A percentile compares a stretch with the other conserved stretches of the same genome.
Evolutionary conservation across 2,888 invertebrate species (phyloP).

Genomic region (Eupithecia pulchellata): DNA sequence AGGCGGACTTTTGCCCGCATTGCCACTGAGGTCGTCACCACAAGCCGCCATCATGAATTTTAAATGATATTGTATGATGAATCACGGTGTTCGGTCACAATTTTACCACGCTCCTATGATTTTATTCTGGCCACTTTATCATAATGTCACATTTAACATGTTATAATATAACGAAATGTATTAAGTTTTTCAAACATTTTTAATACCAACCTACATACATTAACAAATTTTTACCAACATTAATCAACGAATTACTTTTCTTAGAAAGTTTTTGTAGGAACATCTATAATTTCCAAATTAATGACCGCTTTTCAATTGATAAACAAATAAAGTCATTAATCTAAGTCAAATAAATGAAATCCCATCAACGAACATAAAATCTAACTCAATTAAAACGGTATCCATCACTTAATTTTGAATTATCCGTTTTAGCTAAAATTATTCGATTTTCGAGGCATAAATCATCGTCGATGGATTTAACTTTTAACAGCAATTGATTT

Average conservation of each 20-base stretch:
- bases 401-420: slow-evolving; percentile 35
- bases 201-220: background rate
- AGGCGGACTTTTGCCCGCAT: no score
- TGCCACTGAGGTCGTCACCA: no score
- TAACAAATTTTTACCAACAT: background rate
- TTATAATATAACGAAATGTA: no score
- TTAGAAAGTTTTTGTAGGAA: no score
- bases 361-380: slow-evolving; percentile 29
- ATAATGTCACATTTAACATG: no score
- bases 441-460: background rate
- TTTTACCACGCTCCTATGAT: slow-evolving; percentile 1
- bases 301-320: background rate
- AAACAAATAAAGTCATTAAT: slow-evolving; percentile 26
- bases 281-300: background rate
- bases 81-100: background rate
- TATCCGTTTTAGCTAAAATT: slow-evolving; percentile 15
- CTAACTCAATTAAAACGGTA: slow-evolving; percentile 32
- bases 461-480: background rate
- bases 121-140: slow-evolving; percentile 1
- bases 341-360: slow-evolving; percentile 33
- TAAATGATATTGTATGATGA: background rate
- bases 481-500: no score
- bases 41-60: background rate
- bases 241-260: background rate
- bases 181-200: background rate